These are phyloP conservation scores for Ptychoptera albimana DNA, from an alignment of 2,888 invertebrate genomes.

Conservation along the genomic window DNA sequence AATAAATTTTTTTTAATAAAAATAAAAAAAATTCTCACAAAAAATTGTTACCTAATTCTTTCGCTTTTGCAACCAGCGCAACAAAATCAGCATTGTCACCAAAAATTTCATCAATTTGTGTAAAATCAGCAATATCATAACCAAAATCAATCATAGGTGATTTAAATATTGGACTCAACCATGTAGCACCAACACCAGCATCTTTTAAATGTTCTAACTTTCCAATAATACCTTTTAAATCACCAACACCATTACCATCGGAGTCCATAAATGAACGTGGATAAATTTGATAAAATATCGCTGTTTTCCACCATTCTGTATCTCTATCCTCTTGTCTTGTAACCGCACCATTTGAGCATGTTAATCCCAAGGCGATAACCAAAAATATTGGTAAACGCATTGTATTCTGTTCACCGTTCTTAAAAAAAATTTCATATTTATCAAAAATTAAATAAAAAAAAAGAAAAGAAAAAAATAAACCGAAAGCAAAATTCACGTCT, in stretches of 20 bases:
- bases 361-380: no score
- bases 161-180: conserved; percentile 46
- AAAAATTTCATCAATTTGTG: conserved; percentile 37
- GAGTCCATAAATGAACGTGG: conserved; percentile 67
- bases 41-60: conserved; percentile 32
- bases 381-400: neutral
- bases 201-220: conserved; percentile 36
- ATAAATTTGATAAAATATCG: conserved; percentile 59
- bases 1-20: conserved; percentile 18
- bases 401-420: neutral
- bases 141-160: conserved; percentile 50
- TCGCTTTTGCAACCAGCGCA: conserved; percentile 25
- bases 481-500: no score
- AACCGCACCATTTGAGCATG: no score
- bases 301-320: conserved; percentile 25
- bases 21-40: neutral
- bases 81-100: conserved; percentile 42
- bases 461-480: no score
- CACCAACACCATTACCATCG: conserved; percentile 56
- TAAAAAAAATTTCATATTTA: neutral
- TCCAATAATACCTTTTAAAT: conserved; percentile 36
- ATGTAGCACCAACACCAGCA: conserved; percentile 38
- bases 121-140: conserved; percentile 45
- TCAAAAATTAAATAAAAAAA: no score
- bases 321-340: neutral